These are phyloP conservation scores for Philypnodon macrostomus DNA, from an alignment of 2,797 vertebrate genomes.

Conservation along the genomic window DNA sequence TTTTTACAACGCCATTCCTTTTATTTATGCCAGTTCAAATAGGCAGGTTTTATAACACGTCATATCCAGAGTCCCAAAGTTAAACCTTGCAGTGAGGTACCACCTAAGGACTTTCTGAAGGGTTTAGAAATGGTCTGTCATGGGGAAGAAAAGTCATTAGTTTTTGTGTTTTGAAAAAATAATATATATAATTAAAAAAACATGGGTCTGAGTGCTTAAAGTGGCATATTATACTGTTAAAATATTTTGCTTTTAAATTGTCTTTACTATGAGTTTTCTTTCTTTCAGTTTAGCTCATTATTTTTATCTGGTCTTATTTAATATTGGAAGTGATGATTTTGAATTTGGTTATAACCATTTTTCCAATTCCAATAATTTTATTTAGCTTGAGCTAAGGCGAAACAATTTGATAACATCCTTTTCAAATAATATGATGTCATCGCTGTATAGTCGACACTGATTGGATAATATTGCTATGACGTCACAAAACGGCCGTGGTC, in stretches of 20 bases:
- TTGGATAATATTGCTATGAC: background rate
- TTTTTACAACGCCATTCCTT: slow-evolving; percentile 90
- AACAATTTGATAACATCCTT: background rate
- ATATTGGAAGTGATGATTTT: slow-evolving; percentile 4
- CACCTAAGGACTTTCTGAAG: slow-evolving; percentile 59
- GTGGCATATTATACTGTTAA: no score
- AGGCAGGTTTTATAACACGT: slow-evolving; percentile 86
- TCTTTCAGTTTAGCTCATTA: background rate
- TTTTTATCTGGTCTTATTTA: background rate
- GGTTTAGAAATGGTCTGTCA: slow-evolving; percentile 61
- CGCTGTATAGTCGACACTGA: background rate
- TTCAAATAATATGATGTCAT: slow-evolving; percentile 1
- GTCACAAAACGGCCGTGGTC: background rate
- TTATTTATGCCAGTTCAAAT: slow-evolving; percentile 85
- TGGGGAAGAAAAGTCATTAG: background rate
- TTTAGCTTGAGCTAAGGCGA: background rate
- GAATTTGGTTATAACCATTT: background rate
- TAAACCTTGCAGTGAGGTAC: slow-evolving; percentile 73
- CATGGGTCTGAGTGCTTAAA: background rate
- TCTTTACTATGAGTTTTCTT: no score
- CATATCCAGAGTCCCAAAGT: slow-evolving; percentile 71
- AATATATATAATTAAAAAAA: background rate
- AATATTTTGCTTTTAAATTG: background rate
- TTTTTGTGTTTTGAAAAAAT: background rate
- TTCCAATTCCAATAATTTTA: background rate